Evolutionary conservation across 2,113 vertebrate genomes (phyloP).

Genomic region (Eptesicus fuscus): DNA sequence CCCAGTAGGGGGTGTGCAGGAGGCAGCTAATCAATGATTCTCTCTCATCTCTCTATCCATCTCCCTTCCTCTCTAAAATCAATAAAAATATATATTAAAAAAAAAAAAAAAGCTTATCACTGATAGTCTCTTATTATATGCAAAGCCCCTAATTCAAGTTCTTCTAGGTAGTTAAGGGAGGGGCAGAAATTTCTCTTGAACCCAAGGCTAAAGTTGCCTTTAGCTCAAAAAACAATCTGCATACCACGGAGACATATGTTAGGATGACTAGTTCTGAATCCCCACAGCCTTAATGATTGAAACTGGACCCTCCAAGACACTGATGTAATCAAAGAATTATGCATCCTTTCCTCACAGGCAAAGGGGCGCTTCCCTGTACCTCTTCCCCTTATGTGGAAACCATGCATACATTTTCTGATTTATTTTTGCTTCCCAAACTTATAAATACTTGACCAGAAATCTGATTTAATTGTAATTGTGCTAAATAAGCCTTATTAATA

Average conservation of each 20-base stretch:
- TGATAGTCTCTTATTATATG: no score
- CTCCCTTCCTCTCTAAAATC: background rate
- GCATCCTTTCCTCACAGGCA: background rate
- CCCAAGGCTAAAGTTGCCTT: background rate
- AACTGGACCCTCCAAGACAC: background rate
- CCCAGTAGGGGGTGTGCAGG: no score
- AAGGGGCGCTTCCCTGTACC: background rate
- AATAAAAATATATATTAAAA: background rate
- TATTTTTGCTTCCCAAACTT: background rate
- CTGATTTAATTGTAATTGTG: background rate
- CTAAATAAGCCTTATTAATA: background rate
- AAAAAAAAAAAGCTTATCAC: no score
- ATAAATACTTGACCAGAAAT: constrained; percentile 3
- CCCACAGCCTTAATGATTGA: background rate
- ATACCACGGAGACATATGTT: background rate
- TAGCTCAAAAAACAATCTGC: background rate
- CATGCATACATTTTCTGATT: background rate
- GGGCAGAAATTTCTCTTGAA: background rate
- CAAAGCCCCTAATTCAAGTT: background rate
- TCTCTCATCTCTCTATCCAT: background rate
- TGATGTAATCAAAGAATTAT: background rate
- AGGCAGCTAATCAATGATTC: background rate
- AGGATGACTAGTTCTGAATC: background rate
- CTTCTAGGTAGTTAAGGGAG: background rate
- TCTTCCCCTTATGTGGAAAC: background rate